Conservation (phyloP, 1,140 invertebrate genomes). For the Drosophila cardini region DNA sequence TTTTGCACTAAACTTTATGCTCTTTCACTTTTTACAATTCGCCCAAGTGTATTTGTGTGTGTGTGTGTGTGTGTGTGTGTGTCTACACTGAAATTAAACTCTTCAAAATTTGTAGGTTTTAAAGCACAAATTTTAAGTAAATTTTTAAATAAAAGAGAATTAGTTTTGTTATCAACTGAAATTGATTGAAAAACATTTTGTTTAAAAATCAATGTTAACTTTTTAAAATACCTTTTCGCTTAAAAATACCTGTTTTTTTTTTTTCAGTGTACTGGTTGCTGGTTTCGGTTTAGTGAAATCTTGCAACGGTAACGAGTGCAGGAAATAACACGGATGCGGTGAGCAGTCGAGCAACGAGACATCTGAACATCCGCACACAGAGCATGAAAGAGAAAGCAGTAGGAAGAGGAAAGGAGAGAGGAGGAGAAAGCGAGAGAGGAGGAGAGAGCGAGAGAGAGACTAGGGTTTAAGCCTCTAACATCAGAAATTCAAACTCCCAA, state of each 20-base stretch:
- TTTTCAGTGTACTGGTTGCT: slow-evolving; percentile 15
- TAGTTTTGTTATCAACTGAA: too few relatives aligned
- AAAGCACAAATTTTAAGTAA: too few relatives aligned
- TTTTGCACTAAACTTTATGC: slow-evolving; percentile 70
- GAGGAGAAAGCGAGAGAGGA: neutral
- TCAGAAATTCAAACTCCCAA: neutral
- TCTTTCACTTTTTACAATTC: slow-evolving; percentile 67
- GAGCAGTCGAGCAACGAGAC: slow-evolving; percentile 22
- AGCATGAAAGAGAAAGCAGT: neutral
- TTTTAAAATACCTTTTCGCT: too few relatives aligned
- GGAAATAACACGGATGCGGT: slow-evolving; percentile 55
- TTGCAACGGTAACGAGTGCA: slow-evolving; percentile 52
- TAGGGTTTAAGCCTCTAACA: neutral
- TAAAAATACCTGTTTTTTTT: too few relatives aligned
- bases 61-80: slow-evolving; percentile 9
- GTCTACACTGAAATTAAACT: too few relatives aligned
- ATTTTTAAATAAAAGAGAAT: too few relatives aligned
- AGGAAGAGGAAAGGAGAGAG: neutral
- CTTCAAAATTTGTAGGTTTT: too few relatives aligned
- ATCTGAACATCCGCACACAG: slow-evolving; percentile 14
- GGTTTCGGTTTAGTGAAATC: slow-evolving; percentile 49
- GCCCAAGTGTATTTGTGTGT: slow-evolving; percentile 1
- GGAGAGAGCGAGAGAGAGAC: neutral
- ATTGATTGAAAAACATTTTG: too few relatives aligned
- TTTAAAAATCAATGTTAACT: too few relatives aligned